phyloP scores from a whole-genome alignment of 2,888 invertebrate species.

The Lasioglossum calceatum region DNA sequence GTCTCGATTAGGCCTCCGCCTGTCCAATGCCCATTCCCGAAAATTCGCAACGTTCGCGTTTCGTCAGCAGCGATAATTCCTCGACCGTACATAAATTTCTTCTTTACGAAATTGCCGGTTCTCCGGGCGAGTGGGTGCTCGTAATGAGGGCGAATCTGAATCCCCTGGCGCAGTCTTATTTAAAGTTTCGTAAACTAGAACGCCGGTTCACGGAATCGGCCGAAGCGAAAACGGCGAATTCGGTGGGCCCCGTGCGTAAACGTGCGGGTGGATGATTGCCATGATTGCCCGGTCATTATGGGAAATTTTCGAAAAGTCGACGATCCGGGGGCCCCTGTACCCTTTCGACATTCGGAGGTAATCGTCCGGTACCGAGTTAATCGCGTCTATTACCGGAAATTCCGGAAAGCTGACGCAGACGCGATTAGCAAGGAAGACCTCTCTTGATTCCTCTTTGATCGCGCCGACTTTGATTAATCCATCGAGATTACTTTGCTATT shows the following conservation, averaged over 20 bases:
- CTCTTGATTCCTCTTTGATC: conserved; percentile 27
- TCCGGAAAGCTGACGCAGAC: conserved; percentile 42
- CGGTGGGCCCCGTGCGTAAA: conserved; percentile 49
- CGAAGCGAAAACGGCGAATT: conserved; percentile 11
- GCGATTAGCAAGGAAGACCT: conserved; percentile 8
- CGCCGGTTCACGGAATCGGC: conserved; percentile 50
- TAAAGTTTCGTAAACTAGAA: conserved; percentile 60
- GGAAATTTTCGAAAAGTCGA: conserved; percentile 66
- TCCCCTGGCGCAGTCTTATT: conserved; percentile 40
- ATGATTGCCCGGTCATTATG: conserved; percentile 70
- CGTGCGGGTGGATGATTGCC: conserved; percentile 71
- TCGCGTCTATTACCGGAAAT: conserved; percentile 60
- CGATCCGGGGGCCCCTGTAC: conserved; percentile 26
- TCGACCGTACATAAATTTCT: conserved; percentile 34
- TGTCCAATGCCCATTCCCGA: not conserved
- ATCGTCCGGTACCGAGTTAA: conserved; percentile 58
- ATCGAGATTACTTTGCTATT: not conserved
- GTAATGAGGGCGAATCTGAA: conserved; percentile 55
- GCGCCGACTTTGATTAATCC: conserved; percentile 22
- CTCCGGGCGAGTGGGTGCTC: conserved; percentile 15
- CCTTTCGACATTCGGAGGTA: conserved; percentile 34
- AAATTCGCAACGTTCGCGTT: not conserved
- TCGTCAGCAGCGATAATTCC: conserved; percentile 20
- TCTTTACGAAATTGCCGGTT: conserved; percentile 58
- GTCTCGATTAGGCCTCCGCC: not conserved